Percentiles rank a stretch among this genome's conserved stretches.
Conservation (phyloP, 1,140 invertebrate species). For the Scaptomyza hsui region DNA sequence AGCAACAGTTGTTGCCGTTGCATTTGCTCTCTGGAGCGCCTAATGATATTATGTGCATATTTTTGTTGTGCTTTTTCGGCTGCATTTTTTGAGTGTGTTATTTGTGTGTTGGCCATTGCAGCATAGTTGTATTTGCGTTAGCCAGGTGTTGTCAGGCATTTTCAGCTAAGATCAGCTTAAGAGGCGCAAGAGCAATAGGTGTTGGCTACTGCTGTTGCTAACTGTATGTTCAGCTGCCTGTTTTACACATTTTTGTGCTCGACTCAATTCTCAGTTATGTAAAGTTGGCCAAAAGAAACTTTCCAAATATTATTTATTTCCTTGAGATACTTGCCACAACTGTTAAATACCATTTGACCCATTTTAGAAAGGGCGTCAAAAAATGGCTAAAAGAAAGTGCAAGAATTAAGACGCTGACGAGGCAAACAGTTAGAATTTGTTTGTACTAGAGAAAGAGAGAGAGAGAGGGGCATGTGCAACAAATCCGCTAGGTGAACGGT, state of each 20-base stretch:
- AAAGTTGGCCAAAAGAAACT: neutral
- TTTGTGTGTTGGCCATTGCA: slow-evolving; percentile 42
- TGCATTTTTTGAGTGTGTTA: slow-evolving; percentile 39
- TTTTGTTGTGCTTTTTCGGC: slow-evolving; percentile 30
- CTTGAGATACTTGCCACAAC: too few species aligned
- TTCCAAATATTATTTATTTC: neutral
- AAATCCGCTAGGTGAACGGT: slow-evolving; percentile 28
- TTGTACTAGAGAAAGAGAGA: slow-evolving; percentile 22
- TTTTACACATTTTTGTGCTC: slow-evolving; percentile 14
- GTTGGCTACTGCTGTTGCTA: slow-evolving; percentile 7
- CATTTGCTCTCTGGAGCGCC: slow-evolving; percentile 26
- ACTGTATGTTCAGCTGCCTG: slow-evolving; percentile 19
- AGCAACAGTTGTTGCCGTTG: neutral
- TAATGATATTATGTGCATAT: slow-evolving; percentile 61
- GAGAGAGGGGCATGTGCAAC: slow-evolving; percentile 28
- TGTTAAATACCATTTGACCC: slow-evolving; percentile 34
- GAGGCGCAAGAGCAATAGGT: neutral
- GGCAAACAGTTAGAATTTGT: slow-evolving; percentile 51
- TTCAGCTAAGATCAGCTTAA: slow-evolving; percentile 26
- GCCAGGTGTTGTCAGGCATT: slow-evolving; percentile 69
- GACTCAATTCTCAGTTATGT: too few species aligned
- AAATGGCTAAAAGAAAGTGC: slow-evolving; percentile 37
- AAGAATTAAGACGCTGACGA: slow-evolving; percentile 48
- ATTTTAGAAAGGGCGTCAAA: slow-evolving; percentile 48
- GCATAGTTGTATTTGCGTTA: slow-evolving; percentile 10